phyloP scores from a whole-genome alignment of 2,797 vertebrate species.

The Hapalemur alaotrensis region DNA sequence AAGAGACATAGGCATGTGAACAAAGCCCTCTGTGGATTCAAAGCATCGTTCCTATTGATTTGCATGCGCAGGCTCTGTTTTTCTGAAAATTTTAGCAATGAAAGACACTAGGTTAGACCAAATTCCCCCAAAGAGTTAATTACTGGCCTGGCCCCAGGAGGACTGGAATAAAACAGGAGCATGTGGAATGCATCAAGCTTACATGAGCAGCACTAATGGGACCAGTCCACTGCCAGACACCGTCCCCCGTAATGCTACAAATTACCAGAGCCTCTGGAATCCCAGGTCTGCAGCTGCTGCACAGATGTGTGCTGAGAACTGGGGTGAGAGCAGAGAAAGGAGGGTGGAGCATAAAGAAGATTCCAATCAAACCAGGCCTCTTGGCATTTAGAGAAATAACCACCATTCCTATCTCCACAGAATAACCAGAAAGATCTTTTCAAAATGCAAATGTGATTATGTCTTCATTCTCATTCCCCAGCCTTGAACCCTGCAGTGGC shows the following conservation, averaged over 20 bases:
- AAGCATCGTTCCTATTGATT: slow-evolving; percentile 38
- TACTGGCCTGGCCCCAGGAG: slow-evolving; percentile 51
- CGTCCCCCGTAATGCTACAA: slow-evolving; percentile 85
- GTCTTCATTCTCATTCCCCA: neutral
- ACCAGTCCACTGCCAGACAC: slow-evolving; percentile 82
- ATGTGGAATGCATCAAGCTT: slow-evolving; percentile 86
- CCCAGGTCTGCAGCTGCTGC: slow-evolving; percentile 82
- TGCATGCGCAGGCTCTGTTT: neutral
- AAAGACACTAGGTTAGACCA: slow-evolving; percentile 45
- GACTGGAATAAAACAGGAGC: slow-evolving; percentile 78
- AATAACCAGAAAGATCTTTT: slow-evolving; percentile 19
- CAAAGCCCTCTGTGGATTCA: neutral
- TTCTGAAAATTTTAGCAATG: slow-evolving; percentile 16
- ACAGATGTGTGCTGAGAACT: slow-evolving; percentile 79
- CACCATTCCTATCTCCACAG: neutral
- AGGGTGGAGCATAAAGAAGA: slow-evolving; percentile 64
- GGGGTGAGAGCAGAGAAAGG: slow-evolving; percentile 12
- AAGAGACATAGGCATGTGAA: neutral
- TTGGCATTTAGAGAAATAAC: slow-evolving; percentile 74
- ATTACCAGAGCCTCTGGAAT: slow-evolving; percentile 85
- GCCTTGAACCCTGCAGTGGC: neutral
- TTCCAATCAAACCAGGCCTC: slow-evolving; percentile 65
- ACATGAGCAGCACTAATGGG: slow-evolving; percentile 84
- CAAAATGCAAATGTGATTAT: neutral
- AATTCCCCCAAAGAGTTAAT: slow-evolving; percentile 80